Percentiles rank a stretch among this genome's conserved stretches.
phyloP scores from a whole-genome alignment of 92 coral and sea anemone genomes.

The Heliopora coerulea region DNA sequence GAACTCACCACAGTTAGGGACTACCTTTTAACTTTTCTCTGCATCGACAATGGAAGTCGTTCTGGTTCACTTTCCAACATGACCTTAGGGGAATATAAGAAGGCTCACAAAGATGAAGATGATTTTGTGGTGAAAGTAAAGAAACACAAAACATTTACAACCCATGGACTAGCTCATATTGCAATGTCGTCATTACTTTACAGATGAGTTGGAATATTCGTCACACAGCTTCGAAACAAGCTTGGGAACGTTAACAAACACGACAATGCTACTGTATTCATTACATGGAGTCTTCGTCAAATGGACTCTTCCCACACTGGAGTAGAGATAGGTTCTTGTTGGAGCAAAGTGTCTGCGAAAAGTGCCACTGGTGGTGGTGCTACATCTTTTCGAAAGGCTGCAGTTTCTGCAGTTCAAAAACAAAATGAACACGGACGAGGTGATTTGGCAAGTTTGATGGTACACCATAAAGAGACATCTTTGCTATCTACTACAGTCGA shows the following conservation, averaged over 20 bases:
- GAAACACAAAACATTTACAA: conserved; percentile 11
- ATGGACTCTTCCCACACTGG: conserved; percentile 31
- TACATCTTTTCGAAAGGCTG: conserved; percentile 42
- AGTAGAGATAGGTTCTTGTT: conserved; percentile 14
- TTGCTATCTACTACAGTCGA: conserved; percentile 32
- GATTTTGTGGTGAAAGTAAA: conserved; percentile 18
- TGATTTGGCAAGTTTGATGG: conserved; percentile 63
- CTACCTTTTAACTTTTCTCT: conserved; percentile 9
- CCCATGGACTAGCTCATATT: conserved; percentile 31
- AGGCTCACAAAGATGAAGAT: conserved; percentile 19
- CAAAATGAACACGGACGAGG: conserved; percentile 30
- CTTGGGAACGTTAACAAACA: conserved; percentile 10
- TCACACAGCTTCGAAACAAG: conserved; percentile 10
- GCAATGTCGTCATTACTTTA: conserved; percentile 9
- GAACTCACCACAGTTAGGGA: conserved; percentile 11
- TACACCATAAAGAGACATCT: conserved; percentile 53
- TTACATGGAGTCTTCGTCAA: conserved; percentile 10
- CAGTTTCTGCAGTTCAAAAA: conserved; percentile 49
- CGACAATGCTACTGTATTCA: conserved; percentile 19
- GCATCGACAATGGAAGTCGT: conserved; percentile 27
- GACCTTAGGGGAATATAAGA: conserved; percentile 12
- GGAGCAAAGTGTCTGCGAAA: conserved; percentile 21
- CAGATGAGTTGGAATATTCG: conserved; percentile 13
- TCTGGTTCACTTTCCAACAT: conserved; percentile 22
- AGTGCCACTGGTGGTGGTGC: background rate